Conservation (phyloP, 2,888 invertebrate genomes). For the Amphipyra tragopoginis region DNA sequence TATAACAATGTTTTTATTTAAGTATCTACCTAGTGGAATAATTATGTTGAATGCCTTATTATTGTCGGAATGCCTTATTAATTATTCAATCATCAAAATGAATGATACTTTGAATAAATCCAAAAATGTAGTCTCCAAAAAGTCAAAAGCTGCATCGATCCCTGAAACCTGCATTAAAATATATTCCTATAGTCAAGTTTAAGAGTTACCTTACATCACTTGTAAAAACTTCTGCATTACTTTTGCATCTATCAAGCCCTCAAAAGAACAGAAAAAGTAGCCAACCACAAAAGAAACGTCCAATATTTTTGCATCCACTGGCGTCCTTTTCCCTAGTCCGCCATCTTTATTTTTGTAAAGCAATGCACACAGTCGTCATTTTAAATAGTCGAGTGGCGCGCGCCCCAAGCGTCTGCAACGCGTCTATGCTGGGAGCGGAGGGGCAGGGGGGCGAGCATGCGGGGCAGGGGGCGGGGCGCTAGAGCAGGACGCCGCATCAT, state of each 20-base stretch:
- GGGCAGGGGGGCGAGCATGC: conserved; percentile 62
- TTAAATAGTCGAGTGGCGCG: conserved; percentile 66
- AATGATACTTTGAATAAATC: no score
- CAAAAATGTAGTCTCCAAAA: not conserved
- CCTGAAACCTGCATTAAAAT: conserved; percentile 3
- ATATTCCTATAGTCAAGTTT: no score
- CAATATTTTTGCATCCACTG: conserved; percentile 56
- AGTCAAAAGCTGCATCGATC: not conserved
- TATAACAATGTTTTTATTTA: no score
- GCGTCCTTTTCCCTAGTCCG: conserved; percentile 70
- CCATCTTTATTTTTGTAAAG: conserved; percentile 88
- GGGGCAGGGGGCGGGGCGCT: conserved; percentile 75
- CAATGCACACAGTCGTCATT: conserved; percentile 78
- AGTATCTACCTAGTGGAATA: no score
- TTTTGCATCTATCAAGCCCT: conserved; percentile 18
- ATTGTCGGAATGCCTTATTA: no score
- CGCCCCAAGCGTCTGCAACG: conserved; percentile 67
- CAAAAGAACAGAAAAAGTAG: conserved; percentile 18
- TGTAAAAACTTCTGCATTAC: conserved; percentile 22
- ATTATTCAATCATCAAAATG: no score
- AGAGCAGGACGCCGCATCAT: conserved; percentile 74
- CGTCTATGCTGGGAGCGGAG: conserved; percentile 63
- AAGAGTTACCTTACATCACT: no score
- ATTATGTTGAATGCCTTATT: no score
- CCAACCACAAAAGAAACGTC: conserved; percentile 34